Conservation (phyloP, 1,140 invertebrate genomes). For the Glossosoma conforme region DNA sequence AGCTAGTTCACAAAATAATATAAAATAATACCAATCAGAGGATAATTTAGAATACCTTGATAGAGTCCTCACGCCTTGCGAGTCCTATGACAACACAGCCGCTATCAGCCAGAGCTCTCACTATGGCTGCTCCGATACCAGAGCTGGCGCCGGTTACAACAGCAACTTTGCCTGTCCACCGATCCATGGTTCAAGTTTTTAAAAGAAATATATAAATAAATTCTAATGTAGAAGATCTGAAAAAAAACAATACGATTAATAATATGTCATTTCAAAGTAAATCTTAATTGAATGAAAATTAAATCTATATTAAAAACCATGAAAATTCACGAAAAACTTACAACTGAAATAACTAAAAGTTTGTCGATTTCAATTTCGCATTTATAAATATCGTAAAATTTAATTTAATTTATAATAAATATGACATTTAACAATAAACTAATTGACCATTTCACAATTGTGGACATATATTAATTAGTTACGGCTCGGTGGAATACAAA, state of each 20-base stretch:
- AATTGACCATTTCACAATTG: too few species aligned
- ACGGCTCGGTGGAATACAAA: too few species aligned
- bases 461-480: too few species aligned
- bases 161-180: slow-evolving; percentile 54
- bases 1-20: too few species aligned
- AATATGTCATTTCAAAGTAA: background rate
- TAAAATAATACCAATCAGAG: too few species aligned
- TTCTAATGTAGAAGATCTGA: background rate
- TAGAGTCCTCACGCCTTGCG: slow-evolving; percentile 44
- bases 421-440: too few species aligned
- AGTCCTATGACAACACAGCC: slow-evolving; percentile 57
- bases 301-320: background rate
- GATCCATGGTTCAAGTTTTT: slow-evolving; percentile 44
- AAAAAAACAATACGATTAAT: background rate
- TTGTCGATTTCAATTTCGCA: too few species aligned
- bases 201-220: slow-evolving; percentile 5
- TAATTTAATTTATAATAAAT: too few species aligned
- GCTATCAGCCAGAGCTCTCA: slow-evolving; percentile 43
- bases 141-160: slow-evolving; percentile 57
- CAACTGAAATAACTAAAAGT: too few species aligned
- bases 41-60: too few species aligned
- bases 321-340: too few species aligned
- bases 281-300: background rate
- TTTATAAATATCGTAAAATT: too few species aligned
- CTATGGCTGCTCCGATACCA: slow-evolving; percentile 53